Evolutionary conservation across 2,888 invertebrate species (phyloP).

Genomic region (Diarsia mendica): DNA sequence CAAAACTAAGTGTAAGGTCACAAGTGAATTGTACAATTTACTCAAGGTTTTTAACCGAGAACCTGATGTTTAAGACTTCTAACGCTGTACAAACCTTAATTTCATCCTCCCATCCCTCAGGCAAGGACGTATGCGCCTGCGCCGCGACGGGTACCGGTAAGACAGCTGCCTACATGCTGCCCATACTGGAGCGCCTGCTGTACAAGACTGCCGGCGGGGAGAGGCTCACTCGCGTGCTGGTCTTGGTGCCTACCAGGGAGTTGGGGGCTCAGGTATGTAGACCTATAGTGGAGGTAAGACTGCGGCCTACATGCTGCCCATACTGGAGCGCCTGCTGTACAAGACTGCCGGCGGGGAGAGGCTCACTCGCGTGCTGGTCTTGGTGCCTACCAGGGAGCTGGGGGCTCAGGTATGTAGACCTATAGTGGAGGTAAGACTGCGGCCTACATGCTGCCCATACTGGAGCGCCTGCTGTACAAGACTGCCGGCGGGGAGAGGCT

Average conservation of each 20-base stretch:
- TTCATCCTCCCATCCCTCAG: slow-evolving; percentile 77
- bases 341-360: slow-evolving; percentile 93
- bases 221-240: slow-evolving; percentile 94
- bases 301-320: slow-evolving; percentile 99
- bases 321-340: slow-evolving; percentile 97
- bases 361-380: slow-evolving; percentile 94
- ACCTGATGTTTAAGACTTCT: too few species aligned
- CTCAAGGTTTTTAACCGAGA: not conserved
- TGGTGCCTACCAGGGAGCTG: slow-evolving; percentile 99
- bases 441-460: slow-evolving; percentile 99
- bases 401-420: slow-evolving; percentile 96
- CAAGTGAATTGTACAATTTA: too few species aligned
- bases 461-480: slow-evolving; percentile 97
- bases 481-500: slow-evolving; percentile 92
- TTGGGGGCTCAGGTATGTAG: slow-evolving; percentile 96
- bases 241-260: slow-evolving; percentile 99
- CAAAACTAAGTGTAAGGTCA: too few species aligned
- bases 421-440: slow-evolving; percentile 99
- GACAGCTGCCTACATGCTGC: slow-evolving; percentile 99
- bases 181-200: slow-evolving; percentile 97
- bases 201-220: slow-evolving; percentile 94
- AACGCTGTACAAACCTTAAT: too few species aligned
- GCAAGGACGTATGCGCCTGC: slow-evolving; percentile 99
- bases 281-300: too few species aligned
- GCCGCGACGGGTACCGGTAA: slow-evolving; percentile 99